These are phyloP conservation scores for Coelinius sp. DNA, from an alignment of 2,888 invertebrate species.

Conservation along the genomic window DNA sequence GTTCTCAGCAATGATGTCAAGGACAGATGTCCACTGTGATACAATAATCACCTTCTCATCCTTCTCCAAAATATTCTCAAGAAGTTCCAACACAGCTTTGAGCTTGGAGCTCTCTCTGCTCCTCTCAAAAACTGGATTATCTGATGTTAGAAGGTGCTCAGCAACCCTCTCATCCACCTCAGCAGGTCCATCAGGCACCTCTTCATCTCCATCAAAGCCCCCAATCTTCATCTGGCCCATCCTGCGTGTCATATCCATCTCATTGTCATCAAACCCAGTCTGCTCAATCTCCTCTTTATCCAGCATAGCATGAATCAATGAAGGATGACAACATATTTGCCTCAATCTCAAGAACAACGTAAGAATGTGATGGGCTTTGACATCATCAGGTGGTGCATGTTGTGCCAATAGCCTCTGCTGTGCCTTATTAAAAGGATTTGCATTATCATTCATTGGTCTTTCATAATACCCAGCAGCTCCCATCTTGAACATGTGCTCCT, in stretches of 20 bases:
- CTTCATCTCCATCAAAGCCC: neutral
- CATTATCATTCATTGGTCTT: slow-evolving; percentile 18
- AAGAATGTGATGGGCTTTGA: slow-evolving; percentile 78
- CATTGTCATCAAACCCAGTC: slow-evolving; percentile 67
- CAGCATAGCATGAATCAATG: slow-evolving; percentile 80
- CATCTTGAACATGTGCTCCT: slow-evolving; percentile 68
- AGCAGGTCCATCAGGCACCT: slow-evolving; percentile 59
- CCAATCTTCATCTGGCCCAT: neutral
- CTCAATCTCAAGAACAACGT: slow-evolving; percentile 87
- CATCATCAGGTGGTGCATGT: slow-evolving; percentile 63
- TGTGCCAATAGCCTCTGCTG: slow-evolving; percentile 57
- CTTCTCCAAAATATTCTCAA: slow-evolving; percentile 70
- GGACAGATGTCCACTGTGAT: slow-evolving; percentile 92
- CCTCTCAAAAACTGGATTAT: slow-evolving; percentile 81
- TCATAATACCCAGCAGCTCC: slow-evolving; percentile 40
- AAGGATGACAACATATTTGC: slow-evolving; percentile 92
- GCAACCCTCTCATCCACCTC: slow-evolving; percentile 75
- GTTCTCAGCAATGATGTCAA: slow-evolving; percentile 80
- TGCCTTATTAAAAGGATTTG: slow-evolving; percentile 63
- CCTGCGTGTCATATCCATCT: slow-evolving; percentile 18
- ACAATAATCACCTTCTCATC: slow-evolving; percentile 87
- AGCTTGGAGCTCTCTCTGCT: slow-evolving; percentile 78
- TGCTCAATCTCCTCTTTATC: slow-evolving; percentile 68
- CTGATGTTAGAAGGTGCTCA: slow-evolving; percentile 76
- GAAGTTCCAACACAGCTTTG: slow-evolving; percentile 74